phyloP scores from a whole-genome alignment of 1,140 invertebrate genomes.

The Telenomus remus region DNA sequence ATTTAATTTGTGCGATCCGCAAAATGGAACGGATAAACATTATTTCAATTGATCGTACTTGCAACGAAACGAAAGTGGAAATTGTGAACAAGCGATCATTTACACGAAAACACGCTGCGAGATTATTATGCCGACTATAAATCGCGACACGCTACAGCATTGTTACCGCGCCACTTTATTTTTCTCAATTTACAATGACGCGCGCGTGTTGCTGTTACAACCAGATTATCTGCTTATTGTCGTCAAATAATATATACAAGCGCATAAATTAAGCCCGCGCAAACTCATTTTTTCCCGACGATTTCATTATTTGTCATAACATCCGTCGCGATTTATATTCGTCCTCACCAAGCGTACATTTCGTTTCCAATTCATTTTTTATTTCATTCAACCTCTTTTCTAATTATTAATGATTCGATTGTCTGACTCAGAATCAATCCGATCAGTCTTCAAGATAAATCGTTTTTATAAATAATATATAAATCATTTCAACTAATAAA shows the following conservation, averaged over 20 bases:
- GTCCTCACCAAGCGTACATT: slow-evolving; percentile 17
- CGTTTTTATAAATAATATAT: too few species aligned
- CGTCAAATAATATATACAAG: slow-evolving; percentile 32
- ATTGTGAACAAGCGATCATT: slow-evolving; percentile 33
- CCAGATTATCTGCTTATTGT: slow-evolving; percentile 51
- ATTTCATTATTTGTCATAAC: slow-evolving; percentile 50
- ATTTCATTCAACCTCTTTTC: too few species aligned
- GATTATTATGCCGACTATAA: slow-evolving; percentile 42
- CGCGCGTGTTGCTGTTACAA: slow-evolving; percentile 23
- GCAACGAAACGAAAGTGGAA: slow-evolving; percentile 9
- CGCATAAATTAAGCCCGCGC: slow-evolving; percentile 42
- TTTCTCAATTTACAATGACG: slow-evolving; percentile 39
- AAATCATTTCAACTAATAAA: too few species aligned
- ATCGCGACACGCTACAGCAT: slow-evolving; percentile 16
- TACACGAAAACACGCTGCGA: slow-evolving; percentile 21
- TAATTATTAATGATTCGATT: too few species aligned
- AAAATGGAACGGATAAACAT: background rate
- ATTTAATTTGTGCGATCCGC: background rate
- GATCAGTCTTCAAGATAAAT: too few species aligned
- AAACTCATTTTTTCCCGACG: slow-evolving; percentile 29
- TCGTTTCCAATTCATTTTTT: slow-evolving; percentile 19
- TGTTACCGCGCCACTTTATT: slow-evolving; percentile 30
- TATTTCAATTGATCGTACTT: slow-evolving; percentile 1
- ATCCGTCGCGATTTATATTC: slow-evolving; percentile 35
- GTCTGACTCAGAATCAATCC: too few species aligned